Base-by-base conservation (phyloP, 2,797 vertebrate species). In the Fratercula arctica region DNA sequence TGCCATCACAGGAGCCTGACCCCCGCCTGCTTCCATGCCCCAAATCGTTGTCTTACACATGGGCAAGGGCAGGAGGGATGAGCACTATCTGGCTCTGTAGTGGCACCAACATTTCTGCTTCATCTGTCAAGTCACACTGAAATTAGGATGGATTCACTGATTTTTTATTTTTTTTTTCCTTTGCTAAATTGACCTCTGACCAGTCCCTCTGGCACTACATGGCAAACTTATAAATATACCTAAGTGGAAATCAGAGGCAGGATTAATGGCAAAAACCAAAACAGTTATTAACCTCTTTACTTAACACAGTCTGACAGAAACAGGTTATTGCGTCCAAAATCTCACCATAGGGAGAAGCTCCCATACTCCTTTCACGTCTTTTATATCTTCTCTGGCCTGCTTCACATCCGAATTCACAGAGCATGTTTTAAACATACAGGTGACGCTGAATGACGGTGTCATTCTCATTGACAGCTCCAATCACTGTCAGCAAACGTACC, bases 271-370 rank as follows among this genome's bases (percentile, higher is more conserved):
- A 68, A 77, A 92, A 85, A 3, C 9, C 39, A 68, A 92, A 92
- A 0, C 46, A 26, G 37, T 53, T 85, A 85, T 92, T 96, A 85
- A 81, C 60, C 48, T 66, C 37, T 68, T 89, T 74, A 39, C n/a
- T 61, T 75, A 93, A 87, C 50, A 37, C 15, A 83, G 46, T 51
- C 57, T 94, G 91, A 94, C 89, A 89, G 79, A 89, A 94, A 72
- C 33, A 54, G 66, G 61, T 61, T 84, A 75, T 26, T 85, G 67
- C 6, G 0, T 67, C 94, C 80, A 90, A 89, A 93, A 82, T 57
- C 53, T 66, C 54, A 91, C 69, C 17, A 78, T 31, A 37, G 61
- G 29, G 73, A 93, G 48, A 84, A 91, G 61, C 26, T 94, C 61
- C 69, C 29, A 53, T 31, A 53, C 53, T 56, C 48, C 21, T 85